phyloP scores from a whole-genome alignment of 2,888 invertebrate genomes.

The Euplexia lucipara region DNA sequence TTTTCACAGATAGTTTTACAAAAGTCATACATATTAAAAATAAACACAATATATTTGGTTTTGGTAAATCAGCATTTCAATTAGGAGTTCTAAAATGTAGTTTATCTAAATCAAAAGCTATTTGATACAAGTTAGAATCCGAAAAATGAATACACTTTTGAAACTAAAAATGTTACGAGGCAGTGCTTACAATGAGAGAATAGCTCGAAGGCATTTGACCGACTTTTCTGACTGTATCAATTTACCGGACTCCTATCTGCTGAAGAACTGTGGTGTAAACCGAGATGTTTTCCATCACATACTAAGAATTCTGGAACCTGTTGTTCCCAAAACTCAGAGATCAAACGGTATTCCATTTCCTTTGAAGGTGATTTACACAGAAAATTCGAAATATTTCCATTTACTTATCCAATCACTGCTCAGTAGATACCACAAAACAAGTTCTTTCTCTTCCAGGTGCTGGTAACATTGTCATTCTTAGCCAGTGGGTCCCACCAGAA shows the following conservation, averaged over 20 bases:
- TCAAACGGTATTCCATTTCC: conserved; percentile 81
- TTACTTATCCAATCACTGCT: neutral
- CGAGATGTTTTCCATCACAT: conserved; percentile 73
- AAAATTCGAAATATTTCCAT: neutral
- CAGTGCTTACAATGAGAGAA: conserved; percentile 72
- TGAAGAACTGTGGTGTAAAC: conserved; percentile 76
- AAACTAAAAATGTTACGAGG: conserved; percentile 76
- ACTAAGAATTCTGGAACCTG: conserved; percentile 75
- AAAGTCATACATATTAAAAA: too few species aligned
- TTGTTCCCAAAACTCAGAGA: conserved; percentile 77
- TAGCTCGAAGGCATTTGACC: conserved; percentile 68
- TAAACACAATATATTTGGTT: too few species aligned
- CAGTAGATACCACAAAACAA: neutral
- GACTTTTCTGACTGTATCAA: conserved; percentile 73
- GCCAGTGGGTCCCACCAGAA: conserved; percentile 79
- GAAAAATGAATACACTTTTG: conserved; percentile 70
- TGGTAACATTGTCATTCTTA: conserved; percentile 77
- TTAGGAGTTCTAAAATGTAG: conserved; percentile 4
- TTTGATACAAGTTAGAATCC: neutral
- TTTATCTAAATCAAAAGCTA: neutral
- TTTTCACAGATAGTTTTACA: conserved; percentile 4
- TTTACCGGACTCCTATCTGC: conserved; percentile 75
- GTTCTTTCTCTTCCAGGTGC: conserved; percentile 64
- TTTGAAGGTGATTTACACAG: conserved; percentile 70
- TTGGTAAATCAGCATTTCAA: too few species aligned